Conservation (phyloP, 2,888 invertebrate genomes). For the Panopea generosa region DNA sequence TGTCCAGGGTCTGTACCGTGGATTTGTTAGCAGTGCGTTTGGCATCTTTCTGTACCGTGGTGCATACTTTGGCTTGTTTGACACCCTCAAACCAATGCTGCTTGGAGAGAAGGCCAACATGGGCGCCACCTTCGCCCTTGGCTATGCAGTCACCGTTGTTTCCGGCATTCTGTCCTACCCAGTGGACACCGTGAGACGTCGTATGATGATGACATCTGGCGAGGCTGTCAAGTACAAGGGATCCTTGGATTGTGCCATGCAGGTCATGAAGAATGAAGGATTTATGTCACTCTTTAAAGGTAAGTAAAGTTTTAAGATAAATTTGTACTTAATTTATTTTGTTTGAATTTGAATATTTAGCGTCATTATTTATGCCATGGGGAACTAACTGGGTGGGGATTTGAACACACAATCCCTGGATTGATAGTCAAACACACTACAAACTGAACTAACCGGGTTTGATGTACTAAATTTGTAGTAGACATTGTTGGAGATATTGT, state of each 20-base stretch:
- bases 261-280: constrained; percentile 94
- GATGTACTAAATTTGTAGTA: too few species aligned
- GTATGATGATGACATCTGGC: constrained; percentile 99
- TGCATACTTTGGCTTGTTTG: constrained; percentile 85
- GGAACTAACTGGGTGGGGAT: too few species aligned
- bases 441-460: too few species aligned
- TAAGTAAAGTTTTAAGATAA: not conserved
- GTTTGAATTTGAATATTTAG: too few species aligned
- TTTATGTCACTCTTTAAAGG: constrained; percentile 95
- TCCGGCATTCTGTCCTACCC: constrained; percentile 98
- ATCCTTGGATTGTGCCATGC: constrained; percentile 96
- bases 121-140: constrained; percentile 79
- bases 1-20: constrained; percentile 84
- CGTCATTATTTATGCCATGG: too few species aligned
- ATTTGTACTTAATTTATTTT: too few species aligned
- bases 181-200: constrained; percentile 96
- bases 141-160: constrained; percentile 90
- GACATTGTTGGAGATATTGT: too few species aligned
- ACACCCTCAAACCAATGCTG: constrained; percentile 84
- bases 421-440: too few species aligned
- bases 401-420: too few species aligned
- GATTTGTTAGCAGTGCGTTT: constrained; percentile 84
- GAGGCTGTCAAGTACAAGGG: constrained; percentile 88
- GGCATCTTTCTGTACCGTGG: constrained; percentile 85
- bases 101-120: constrained; percentile 79